phyloP scores from a whole-genome alignment of 1,140 invertebrate genomes.

The Asbolus verrucosus region DNA sequence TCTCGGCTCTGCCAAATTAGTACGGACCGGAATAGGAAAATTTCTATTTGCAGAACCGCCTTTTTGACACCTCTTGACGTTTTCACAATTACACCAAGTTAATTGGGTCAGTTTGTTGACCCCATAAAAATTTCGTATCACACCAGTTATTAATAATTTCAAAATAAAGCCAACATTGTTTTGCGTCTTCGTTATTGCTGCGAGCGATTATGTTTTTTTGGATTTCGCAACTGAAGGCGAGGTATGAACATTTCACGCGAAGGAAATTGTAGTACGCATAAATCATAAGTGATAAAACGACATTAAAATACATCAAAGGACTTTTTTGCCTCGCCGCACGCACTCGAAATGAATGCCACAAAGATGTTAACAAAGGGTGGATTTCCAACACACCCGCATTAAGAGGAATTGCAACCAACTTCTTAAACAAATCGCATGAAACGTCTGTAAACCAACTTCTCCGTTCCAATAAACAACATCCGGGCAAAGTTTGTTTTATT shows the following conservation, averaged over 20 bases:
- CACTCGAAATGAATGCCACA: no score
- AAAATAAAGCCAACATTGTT: neutral
- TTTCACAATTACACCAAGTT: no score
- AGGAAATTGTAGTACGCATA: conserved; percentile 37
- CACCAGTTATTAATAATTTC: no score
- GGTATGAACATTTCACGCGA: conserved; percentile 27
- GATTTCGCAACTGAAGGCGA: no score
- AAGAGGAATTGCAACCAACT: no score
- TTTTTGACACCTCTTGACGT: no score
- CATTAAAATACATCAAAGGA: conserved; percentile 30
- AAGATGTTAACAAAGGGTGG: no score
- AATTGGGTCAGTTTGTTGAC: neutral
- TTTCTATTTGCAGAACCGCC: no score
- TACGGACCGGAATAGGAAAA: neutral
- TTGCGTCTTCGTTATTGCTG: neutral
- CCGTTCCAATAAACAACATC: neutral
- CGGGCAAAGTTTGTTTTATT: conserved; percentile 20
- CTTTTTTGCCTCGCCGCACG: conserved; percentile 13
- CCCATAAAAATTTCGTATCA: neutral
- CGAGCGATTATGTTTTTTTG: no score
- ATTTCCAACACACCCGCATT: no score
- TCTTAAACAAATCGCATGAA: no score
- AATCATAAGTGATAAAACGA: conserved; percentile 32
- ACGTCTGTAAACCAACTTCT: no score
- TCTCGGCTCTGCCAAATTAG: conserved; percentile 15